phyloP scores from a whole-genome alignment of 2,888 invertebrate species.

The Piscicola geometra region DNA sequence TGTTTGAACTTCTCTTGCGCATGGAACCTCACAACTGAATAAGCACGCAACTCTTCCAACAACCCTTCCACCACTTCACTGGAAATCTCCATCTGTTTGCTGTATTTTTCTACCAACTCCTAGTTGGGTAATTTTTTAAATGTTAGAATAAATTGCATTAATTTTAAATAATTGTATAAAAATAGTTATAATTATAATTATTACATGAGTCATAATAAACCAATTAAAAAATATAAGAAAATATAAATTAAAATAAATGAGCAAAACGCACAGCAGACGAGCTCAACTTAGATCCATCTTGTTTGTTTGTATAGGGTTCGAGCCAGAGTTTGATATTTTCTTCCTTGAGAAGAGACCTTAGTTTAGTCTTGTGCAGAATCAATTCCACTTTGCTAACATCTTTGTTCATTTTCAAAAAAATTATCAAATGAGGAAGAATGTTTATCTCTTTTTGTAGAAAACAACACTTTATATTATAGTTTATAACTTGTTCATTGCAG shows the following conservation, averaged over 20 bases:
- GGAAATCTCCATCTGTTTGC: conserved; percentile 60
- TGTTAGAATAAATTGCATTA: no score
- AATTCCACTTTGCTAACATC: neutral
- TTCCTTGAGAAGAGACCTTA: conserved; percentile 59
- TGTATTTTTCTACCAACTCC: conserved; percentile 65
- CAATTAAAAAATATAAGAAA: conserved; percentile 30
- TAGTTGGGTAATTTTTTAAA: no score
- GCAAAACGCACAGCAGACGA: conserved; percentile 46
- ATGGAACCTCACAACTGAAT: conserved; percentile 69
- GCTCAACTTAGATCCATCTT: conserved; percentile 58
- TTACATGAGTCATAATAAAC: no score
- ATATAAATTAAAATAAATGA: neutral
- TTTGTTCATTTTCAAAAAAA: no score
- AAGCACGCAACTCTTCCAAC: conserved; percentile 64
- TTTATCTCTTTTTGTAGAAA: no score
- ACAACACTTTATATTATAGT: no score
- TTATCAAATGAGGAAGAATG: no score
- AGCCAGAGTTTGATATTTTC: conserved; percentile 72
- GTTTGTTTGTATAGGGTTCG: conserved; percentile 65
- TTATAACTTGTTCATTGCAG: no score
- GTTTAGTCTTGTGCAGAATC: conserved; percentile 17
- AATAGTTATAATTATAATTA: no score
- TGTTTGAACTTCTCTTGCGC: conserved; percentile 67
- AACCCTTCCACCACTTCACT: conserved; percentile 60
- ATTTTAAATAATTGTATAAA: no score